Base-by-base conservation (phyloP, 2,113 vertebrate genomes). In the Toxotes chatareus region DNA sequence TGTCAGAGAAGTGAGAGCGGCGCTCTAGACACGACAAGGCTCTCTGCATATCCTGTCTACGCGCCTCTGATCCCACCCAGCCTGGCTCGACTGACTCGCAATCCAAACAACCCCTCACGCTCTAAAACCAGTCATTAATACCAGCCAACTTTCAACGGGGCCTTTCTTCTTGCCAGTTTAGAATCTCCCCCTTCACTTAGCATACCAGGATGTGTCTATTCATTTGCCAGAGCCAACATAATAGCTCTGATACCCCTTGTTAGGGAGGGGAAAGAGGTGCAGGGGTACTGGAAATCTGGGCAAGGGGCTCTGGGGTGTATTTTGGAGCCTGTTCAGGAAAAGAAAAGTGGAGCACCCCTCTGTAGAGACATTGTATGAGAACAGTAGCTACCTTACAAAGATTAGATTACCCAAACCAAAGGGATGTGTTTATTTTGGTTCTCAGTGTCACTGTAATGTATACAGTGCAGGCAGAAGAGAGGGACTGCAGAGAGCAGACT, bases 241-340 rank as follows among this genome's bases (percentile, higher is more conserved):
- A 92, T 89, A 71, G 82, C 82, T 66, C 74, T 72, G 82, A 93
- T 94, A 91, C 71, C 85, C 74, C 84, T 89, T 88, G 76, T 90
- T 87, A 82, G 77, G 34, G 44, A n/a, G 13, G 21, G n/a, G 16
- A 63, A 53, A 73, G 34, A n/a, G 61, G 80, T 79, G 34, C 38
- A 57, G 80, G 78, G 67, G 47, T 64, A 57, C 83, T 87, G 78
- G 74, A 90, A 89, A 90, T 47, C 66, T 90, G 75, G 80, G 79
- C 57, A 72, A 75, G 83, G 82, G 86, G 83, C 85, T 91, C 81
- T 53, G 40, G 85, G 87, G 88, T 94, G 83, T 93, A 92, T 90
- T 91, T 94, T 95, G 94, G 93, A 95, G 66, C 36, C 59, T 9
- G 69, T 91, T 95, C 90, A 93, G 92, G 94, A 93, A 95, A 94